Conservation (phyloP, 2,888 invertebrate genomes). For the Ormyrus nitidulus region DNA sequence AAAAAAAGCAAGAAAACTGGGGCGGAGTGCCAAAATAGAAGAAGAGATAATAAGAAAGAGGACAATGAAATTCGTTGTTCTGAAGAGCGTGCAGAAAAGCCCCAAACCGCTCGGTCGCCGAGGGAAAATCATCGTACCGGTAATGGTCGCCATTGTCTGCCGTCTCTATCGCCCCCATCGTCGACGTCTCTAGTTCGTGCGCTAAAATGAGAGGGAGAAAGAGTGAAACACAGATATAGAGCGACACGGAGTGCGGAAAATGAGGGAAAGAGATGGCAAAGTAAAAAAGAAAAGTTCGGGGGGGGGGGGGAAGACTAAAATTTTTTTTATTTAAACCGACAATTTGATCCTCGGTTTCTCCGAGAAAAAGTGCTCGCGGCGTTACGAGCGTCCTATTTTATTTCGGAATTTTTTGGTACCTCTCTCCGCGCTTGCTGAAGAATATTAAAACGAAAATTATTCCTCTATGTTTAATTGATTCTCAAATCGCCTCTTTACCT, state of each 20-base stretch:
- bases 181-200: conserved; percentile 2
- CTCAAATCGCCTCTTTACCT: too few species aligned
- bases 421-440: too few species aligned
- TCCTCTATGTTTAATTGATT: too few species aligned
- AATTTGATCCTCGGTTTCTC: conserved; percentile 17
- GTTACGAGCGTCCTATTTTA: too few species aligned
- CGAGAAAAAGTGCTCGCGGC: not conserved
- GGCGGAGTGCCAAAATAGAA: conserved; percentile 45
- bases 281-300: not conserved
- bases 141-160: conserved; percentile 68
- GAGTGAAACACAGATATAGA: not conserved
- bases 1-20: conserved; percentile 1
- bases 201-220: not conserved
- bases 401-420: too few species aligned
- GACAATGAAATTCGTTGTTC: conserved; percentile 52
- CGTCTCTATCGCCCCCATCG: conserved; percentile 31
- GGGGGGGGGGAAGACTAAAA: not conserved
- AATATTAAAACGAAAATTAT: too few species aligned
- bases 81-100: conserved; percentile 44
- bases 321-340: conserved; percentile 33
- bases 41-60: conserved; percentile 51
- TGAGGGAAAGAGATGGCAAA: not conserved
- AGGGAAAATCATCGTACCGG: conserved; percentile 68
- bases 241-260: not conserved
- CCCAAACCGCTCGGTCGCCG: conserved; percentile 21